A percentile compares a stretch with the other conserved stretches of the same genome.
Evolutionary conservation across 2,888 invertebrate genomes (phyloP).

Genomic region (Cerastoderma edule): DNA sequence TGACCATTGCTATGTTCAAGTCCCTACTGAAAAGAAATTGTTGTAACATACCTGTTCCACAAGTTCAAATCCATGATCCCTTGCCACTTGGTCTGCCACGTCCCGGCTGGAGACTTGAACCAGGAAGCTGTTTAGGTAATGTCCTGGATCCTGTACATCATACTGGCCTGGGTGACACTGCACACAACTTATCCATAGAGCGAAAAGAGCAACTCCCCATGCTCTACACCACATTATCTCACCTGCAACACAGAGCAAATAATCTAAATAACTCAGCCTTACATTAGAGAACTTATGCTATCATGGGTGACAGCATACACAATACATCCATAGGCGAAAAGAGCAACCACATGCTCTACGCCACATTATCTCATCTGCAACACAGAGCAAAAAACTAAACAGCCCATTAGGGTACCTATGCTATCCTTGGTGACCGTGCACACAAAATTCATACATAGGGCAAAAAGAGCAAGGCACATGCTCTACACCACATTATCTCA

Average conservation of each 20-base stretch:
- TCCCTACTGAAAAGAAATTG: too few species aligned
- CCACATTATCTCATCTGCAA: too few species aligned
- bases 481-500: too few species aligned
- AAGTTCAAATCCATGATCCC: slow-evolving; percentile 71
- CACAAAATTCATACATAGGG: too few species aligned
- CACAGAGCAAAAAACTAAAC: too few species aligned
- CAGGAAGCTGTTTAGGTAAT: slow-evolving; percentile 65
- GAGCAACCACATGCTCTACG: too few species aligned
- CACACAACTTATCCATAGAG: slow-evolving; percentile 29
- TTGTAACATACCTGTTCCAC: slow-evolving; percentile 65
- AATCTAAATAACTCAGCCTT: too few species aligned
- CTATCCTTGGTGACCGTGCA: too few species aligned
- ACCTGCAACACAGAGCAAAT: not conserved
- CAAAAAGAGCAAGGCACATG: too few species aligned
- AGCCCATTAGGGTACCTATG: too few species aligned
- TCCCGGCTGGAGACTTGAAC: slow-evolving; percentile 58
- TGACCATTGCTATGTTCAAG: too few species aligned
- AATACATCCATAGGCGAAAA: not conserved
- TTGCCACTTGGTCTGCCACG: slow-evolving; percentile 71
- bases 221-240: slow-evolving; percentile 3
- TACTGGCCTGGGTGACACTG: slow-evolving; percentile 24
- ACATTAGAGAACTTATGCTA: too few species aligned
- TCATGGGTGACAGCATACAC: not conserved
- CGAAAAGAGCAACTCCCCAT: slow-evolving; percentile 20
- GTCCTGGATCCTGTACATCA: slow-evolving; percentile 47